A percentile compares a stretch with the other conserved stretches of the same genome.
Evolutionary conservation across 2,113 vertebrate genomes (phyloP).

Genomic region (Raphicerus campestris): DNA sequence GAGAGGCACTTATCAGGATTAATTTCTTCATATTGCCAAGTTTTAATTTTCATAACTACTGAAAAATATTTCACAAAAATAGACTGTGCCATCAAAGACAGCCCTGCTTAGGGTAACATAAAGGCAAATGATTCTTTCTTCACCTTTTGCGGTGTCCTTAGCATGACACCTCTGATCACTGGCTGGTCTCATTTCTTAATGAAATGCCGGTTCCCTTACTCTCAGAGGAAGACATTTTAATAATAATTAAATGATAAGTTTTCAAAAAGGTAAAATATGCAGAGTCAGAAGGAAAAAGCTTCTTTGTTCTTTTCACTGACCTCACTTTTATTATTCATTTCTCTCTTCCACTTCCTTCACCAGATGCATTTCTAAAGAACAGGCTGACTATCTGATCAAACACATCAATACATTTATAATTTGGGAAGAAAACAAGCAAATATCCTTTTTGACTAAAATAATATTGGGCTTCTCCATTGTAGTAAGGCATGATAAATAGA

Average conservation of each 20-base stretch:
- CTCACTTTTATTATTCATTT: not conserved
- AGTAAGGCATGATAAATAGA: not conserved
- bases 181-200: not conserved
- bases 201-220: not conserved
- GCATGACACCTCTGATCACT: not conserved
- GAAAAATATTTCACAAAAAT: slow-evolving; percentile 13
- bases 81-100: not conserved
- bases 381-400: not conserved
- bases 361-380: not conserved
- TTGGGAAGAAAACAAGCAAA: slow-evolving; percentile 13
- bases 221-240: slow-evolving; percentile 25
- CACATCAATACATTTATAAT: not conserved
- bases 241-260: slow-evolving; percentile 9
- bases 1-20: not conserved
- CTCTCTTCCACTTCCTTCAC: not conserved
- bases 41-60: slow-evolving; percentile 14
- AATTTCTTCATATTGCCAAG: not conserved
- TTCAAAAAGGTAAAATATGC: slow-evolving; percentile 3
- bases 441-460: not conserved
- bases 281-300: not conserved
- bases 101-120: not conserved
- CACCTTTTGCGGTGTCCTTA: not conserved
- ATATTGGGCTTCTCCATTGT: not conserved
- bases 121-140: not conserved
- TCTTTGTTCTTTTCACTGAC: not conserved